These are phyloP conservation scores for Cotesia chilonis DNA, from an alignment of 1,140 invertebrate species.

Conservation along the genomic window DNA sequence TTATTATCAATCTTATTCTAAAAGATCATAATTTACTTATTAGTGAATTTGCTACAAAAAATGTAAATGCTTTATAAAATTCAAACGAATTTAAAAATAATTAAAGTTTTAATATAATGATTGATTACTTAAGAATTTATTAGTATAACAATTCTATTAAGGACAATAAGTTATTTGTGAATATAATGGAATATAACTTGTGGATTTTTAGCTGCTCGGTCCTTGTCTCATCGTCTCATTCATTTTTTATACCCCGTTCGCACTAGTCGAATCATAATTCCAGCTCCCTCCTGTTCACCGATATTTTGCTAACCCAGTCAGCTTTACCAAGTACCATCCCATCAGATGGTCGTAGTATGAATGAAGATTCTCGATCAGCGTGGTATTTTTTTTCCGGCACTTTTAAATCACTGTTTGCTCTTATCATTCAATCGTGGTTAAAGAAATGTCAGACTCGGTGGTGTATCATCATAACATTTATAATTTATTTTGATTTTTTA, in stretches of 20 bases:
- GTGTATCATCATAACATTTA: too few relatives aligned
- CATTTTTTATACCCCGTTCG: conserved; percentile 15
- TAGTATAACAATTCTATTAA: too few relatives aligned
- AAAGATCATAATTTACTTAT: too few relatives aligned
- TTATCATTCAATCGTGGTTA: conserved; percentile 47
- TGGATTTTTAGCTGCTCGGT: conserved; percentile 1
- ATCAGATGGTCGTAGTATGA: conserved; percentile 47
- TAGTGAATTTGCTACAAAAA: too few relatives aligned
- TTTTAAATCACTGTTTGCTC: conserved; percentile 66
- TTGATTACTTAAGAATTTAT: too few relatives aligned
- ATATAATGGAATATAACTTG: conserved; percentile 19
- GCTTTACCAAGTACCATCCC: too few relatives aligned
- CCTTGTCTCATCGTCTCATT: conserved; percentile 9
- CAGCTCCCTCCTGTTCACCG: too few relatives aligned
- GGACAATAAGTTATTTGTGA: background rate
- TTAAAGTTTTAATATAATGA: too few relatives aligned
- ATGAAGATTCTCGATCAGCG: conserved; percentile 62
- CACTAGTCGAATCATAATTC: too few relatives aligned
- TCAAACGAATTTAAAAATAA: too few relatives aligned
- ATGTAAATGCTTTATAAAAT: too few relatives aligned
- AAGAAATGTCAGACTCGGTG: conserved; percentile 32
- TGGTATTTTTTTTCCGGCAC: conserved; percentile 62
- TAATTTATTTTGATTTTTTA: background rate
- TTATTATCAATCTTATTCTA: conserved; percentile 29
- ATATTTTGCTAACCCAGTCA: too few relatives aligned